Evolutionary conservation across 1,140 invertebrate species (phyloP).

Genomic region (Drosophila novamexicana): DNA sequence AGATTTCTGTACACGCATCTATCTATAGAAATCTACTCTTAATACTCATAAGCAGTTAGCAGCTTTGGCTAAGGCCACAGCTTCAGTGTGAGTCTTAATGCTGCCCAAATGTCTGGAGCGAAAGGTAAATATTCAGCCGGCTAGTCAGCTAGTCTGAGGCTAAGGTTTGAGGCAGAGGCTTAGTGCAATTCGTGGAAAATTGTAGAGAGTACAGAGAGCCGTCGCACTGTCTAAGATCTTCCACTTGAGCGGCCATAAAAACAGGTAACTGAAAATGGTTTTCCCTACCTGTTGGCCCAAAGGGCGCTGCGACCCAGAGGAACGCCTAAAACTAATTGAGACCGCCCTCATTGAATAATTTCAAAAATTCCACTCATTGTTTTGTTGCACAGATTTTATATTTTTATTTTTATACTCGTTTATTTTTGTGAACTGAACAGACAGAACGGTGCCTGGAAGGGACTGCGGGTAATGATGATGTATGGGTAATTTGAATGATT

Average conservation of each 20-base stretch:
- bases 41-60: slow-evolving; percentile 18
- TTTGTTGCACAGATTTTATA: slow-evolving; percentile 43
- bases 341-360: slow-evolving; percentile 83
- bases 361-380: slow-evolving; percentile 56
- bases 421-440: slow-evolving; percentile 44
- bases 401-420: slow-evolving; percentile 34
- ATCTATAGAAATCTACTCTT: slow-evolving; percentile 1
- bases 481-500: slow-evolving; percentile 82
- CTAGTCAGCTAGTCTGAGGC: slow-evolving; percentile 9
- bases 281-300: slow-evolving; percentile 55
- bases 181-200: slow-evolving; percentile 70
- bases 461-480: slow-evolving; percentile 77
- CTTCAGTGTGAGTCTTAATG: slow-evolving; percentile 18
- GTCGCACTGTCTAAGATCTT: slow-evolving; percentile 65
- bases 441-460: slow-evolving; percentile 62
- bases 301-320: slow-evolving; percentile 41
- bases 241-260: slow-evolving; percentile 61
- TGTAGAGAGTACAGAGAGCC: slow-evolving; percentile 40
- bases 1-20: neutral
- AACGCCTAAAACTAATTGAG: slow-evolving; percentile 81
- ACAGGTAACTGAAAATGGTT: slow-evolving; percentile 58
- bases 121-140: slow-evolving; percentile 14
- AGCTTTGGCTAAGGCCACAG: slow-evolving; percentile 41
- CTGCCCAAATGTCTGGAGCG: slow-evolving; percentile 26
- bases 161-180: slow-evolving; percentile 42